Evolutionary conservation across 1,140 invertebrate genomes (phyloP).

Genomic region (Propsilocerus akamusi): DNA sequence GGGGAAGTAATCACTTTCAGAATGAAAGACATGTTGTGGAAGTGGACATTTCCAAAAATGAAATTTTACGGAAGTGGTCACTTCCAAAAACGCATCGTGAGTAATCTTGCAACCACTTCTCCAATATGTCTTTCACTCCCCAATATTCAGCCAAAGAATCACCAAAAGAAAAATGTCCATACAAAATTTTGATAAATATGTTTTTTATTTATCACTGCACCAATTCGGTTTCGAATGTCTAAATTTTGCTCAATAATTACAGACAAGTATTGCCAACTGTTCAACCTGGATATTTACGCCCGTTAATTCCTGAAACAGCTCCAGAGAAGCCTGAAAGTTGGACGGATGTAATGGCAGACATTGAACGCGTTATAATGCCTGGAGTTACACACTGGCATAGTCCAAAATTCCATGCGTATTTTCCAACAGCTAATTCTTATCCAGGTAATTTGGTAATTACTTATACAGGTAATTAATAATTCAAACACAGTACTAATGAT

Average conservation of each 20-base stretch:
- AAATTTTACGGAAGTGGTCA: too few relatives aligned
- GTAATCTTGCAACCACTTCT: too few relatives aligned
- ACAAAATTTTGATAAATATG: too few relatives aligned
- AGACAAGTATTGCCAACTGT: conserved; percentile 65
- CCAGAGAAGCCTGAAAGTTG: conserved; percentile 69
- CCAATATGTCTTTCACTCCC: too few relatives aligned
- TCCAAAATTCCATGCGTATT: conserved; percentile 95
- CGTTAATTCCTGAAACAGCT: conserved; percentile 62
- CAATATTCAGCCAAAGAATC: too few relatives aligned
- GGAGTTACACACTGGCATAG: conserved; percentile 97
- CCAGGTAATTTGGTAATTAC: conserved; percentile 42
- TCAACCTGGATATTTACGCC: conserved; percentile 66
- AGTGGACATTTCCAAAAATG: too few relatives aligned
- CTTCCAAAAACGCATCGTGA: too few relatives aligned
- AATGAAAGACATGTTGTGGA: too few relatives aligned
- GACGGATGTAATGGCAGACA: conserved; percentile 75
- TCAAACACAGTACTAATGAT: background rate
- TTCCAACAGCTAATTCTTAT: conserved; percentile 91
- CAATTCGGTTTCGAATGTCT: too few relatives aligned
- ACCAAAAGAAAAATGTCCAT: too few relatives aligned
- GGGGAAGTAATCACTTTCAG: too few relatives aligned
- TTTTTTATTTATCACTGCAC: too few relatives aligned
- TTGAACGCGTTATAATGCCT: conserved; percentile 91
- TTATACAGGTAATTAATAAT: background rate
- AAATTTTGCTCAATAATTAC: conserved; percentile 17